phyloP scores from a whole-genome alignment of 2,113 vertebrate genomes.

The Istiophorus platypterus region DNA sequence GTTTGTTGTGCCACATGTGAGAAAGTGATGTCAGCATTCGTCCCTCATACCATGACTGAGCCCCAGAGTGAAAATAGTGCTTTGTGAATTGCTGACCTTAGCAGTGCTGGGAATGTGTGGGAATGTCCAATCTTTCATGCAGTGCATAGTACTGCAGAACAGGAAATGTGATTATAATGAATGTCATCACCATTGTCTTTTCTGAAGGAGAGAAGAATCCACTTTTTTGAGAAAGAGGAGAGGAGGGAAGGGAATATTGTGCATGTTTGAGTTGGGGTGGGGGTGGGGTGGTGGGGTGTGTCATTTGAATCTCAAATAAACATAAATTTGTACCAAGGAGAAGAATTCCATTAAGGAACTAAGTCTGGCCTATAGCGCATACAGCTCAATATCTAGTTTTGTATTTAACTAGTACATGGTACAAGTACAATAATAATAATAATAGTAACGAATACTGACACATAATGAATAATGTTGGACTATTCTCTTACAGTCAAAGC shows the following conservation, averaged over 20 bases:
- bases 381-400: too few relatives aligned
- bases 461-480: too few relatives aligned
- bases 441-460: too few relatives aligned
- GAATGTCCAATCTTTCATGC: slow-evolving; percentile 25
- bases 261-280: neutral
- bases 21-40: slow-evolving; percentile 45
- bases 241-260: slow-evolving; percentile 1
- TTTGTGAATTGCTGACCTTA: slow-evolving; percentile 49
- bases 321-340: too few relatives aligned
- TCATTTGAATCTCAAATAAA: too few relatives aligned
- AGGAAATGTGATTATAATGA: slow-evolving; percentile 53
- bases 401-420: too few relatives aligned
- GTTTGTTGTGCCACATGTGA: slow-evolving; percentile 42
- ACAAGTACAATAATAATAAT: too few relatives aligned
- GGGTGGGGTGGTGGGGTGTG: too few relatives aligned
- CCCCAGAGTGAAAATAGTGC: slow-evolving; percentile 38
- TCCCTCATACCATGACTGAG: slow-evolving; percentile 32
- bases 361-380: too few relatives aligned
- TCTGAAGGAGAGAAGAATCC: neutral
- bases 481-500: too few relatives aligned
- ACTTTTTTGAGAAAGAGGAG: neutral
- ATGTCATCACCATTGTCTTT: slow-evolving; percentile 43
- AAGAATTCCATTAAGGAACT: too few relatives aligned
- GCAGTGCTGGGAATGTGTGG: slow-evolving; percentile 31
- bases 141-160: slow-evolving; percentile 1